Evolutionary conservation across 37 sponge, comb jelly and placozoan genomes (phyloP), one percentile per base, ranked within the genome.

Genomic region (Tethya wilhelma): DNA sequence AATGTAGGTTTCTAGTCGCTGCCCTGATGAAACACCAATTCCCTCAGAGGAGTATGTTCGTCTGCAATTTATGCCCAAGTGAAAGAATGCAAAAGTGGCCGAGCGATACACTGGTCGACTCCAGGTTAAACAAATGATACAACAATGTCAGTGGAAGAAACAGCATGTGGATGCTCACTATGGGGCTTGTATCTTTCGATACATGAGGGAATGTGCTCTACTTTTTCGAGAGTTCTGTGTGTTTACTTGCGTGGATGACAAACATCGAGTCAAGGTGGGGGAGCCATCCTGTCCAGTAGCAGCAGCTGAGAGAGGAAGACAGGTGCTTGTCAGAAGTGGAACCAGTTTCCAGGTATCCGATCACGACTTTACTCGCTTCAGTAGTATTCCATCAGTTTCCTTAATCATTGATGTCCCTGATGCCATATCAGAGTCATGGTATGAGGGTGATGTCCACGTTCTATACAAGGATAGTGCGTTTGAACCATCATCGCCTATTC

Each of bases 201-300:
- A 84, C 34, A 20, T 58, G 29, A 22, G 70, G 1, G 78, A 77
- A 67, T 69, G 34, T 59, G 85, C 85, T 44, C 31, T 84, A 14
- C 19, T 30, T 6, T 40, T 59, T 26, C 46, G 73, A 26, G 39
- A 46, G 12, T 19, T 32, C 39, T 39, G 28, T 39, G 39, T 23
- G 0, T 67, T 88, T 34, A 53, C 45, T 38, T 80, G 70, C 34
- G 2, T 77, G 11, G 83, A 76, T 67, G 88, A 87, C 69, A 87
- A 87, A 62, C 88, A 87, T 44, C 55, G 49, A 56, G 46, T 74
- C 14, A 80, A 87, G 42, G 59, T 87, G 14, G 82, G 88, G 1
- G 87, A 87, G 76, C 87, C 87, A 38, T 75, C 44, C 19, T 36
- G 1, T 38, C 88, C 87, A 28, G 88, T 87, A 23, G 88, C 82